A percentile compares a stretch with the other conserved stretches of the same genome.
Evolutionary conservation across 2,113 vertebrate genomes (phyloP).

Genomic region (Speoplatyrhinus poulsoni): DNA sequence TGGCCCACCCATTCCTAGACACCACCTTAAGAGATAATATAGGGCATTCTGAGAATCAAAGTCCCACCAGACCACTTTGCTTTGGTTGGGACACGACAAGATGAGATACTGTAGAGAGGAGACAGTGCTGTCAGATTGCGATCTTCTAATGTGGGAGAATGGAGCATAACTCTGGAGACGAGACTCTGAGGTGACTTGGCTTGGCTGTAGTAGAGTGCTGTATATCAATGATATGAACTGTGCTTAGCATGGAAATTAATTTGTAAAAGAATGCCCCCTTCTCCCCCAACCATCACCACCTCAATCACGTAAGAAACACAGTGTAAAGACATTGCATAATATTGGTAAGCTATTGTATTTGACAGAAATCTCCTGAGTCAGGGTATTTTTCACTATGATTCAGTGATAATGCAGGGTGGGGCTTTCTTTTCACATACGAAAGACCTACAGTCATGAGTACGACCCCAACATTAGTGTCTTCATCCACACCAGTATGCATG

Average conservation of each 20-base stretch:
- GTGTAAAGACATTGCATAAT: neutral
- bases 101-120: conserved; percentile 46
- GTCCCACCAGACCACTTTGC: conserved; percentile 27
- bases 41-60: conserved; percentile 56
- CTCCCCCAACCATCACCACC: no score
- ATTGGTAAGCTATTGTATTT: neutral
- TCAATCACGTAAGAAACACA: no score
- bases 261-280: no score
- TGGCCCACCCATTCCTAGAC: conserved; percentile 21
- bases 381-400: neutral
- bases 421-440: neutral
- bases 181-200: conserved; percentile 20
- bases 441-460: neutral
- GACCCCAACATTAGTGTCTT: neutral
- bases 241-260: no score
- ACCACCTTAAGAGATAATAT: conserved; percentile 29
- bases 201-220: neutral
- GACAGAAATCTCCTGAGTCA: neutral
- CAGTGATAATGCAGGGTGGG: neutral
- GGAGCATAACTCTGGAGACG: conserved; percentile 21
- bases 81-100: conserved; percentile 33
- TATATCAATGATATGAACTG: neutral
- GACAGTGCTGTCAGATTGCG: conserved; percentile 34
- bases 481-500: neutral
- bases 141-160: conserved; percentile 27